Evolutionary conservation across 1,140 invertebrate genomes (phyloP).

Genomic region (Brachionus sp.): DNA sequence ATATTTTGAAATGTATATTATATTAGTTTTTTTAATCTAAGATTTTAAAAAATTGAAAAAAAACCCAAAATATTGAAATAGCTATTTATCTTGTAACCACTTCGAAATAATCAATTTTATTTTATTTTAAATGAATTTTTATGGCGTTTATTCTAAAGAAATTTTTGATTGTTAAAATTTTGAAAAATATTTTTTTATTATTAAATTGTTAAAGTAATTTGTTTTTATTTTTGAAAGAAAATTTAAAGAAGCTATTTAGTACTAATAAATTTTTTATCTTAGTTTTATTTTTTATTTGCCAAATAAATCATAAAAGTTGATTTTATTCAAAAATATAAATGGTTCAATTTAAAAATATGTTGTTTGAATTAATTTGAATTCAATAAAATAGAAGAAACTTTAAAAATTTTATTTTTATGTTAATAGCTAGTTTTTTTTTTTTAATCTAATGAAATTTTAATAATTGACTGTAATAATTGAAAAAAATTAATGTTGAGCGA

Average conservation of each 20-base stretch:
- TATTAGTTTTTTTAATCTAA: background rate
- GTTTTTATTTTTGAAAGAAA: background rate
- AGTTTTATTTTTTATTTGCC: background rate
- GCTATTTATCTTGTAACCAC: background rate
- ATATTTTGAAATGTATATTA: background rate
- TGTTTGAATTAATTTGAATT: too few species aligned
- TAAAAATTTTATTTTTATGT: too few species aligned
- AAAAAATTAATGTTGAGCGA: too few species aligned
- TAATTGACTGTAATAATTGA: too few species aligned
- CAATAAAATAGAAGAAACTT: too few species aligned
- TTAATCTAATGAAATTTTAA: too few species aligned
- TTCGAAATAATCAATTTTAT: background rate
- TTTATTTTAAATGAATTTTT: background rate
- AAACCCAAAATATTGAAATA: background rate
- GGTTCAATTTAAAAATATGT: too few species aligned
- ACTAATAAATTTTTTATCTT: background rate
- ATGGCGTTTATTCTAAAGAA: background rate
- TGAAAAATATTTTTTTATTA: background rate
- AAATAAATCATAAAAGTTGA: too few species aligned
- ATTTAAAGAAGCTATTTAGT: background rate
- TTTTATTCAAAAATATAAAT: too few species aligned
- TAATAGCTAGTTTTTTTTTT: too few species aligned
- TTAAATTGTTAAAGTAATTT: background rate
- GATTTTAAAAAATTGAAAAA: background rate
- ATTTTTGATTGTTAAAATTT: background rate